Evolutionary conservation across 1,140 invertebrate species (phyloP).

Genomic region (Medauroidea extradentata): DNA sequence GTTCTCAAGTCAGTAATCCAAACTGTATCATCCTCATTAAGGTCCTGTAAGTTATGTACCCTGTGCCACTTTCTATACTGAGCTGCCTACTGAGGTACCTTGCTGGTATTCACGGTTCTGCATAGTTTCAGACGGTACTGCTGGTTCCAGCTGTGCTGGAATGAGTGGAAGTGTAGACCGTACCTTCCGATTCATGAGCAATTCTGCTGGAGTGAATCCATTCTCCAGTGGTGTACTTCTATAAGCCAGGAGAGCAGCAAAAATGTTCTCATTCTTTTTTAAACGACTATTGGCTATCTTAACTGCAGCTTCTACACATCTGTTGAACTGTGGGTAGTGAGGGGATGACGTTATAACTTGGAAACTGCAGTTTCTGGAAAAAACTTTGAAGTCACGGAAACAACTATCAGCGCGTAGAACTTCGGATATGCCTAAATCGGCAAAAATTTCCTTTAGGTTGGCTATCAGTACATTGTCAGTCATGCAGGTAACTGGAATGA

Average conservation of each 20-base stretch:
- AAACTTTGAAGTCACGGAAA: conserved; percentile 24
- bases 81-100: conserved; percentile 14
- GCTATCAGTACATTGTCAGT: conserved; percentile 20
- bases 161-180: conserved; percentile 17
- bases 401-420: neutral
- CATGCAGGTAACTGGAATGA: conserved; percentile 18
- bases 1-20: conserved; percentile 22
- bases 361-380: conserved; percentile 24
- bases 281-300: conserved; percentile 24
- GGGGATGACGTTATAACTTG: conserved; percentile 26
- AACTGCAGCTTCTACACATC: too few species aligned
- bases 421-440: conserved; percentile 24
- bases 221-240: conserved; percentile 29
- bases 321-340: too few species aligned
- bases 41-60: neutral
- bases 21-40: conserved; percentile 16
- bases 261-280: conserved; percentile 23
- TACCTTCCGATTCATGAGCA: conserved; percentile 26
- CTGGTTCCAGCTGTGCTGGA: conserved; percentile 12
- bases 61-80: conserved; percentile 18
- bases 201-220: conserved; percentile 27
- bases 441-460: conserved; percentile 21
- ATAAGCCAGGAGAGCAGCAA: conserved; percentile 26
- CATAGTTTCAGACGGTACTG: neutral
- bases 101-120: conserved; percentile 12